Conservation (phyloP, 2,888 invertebrate genomes). For the Nomada ruficornis region DNA sequence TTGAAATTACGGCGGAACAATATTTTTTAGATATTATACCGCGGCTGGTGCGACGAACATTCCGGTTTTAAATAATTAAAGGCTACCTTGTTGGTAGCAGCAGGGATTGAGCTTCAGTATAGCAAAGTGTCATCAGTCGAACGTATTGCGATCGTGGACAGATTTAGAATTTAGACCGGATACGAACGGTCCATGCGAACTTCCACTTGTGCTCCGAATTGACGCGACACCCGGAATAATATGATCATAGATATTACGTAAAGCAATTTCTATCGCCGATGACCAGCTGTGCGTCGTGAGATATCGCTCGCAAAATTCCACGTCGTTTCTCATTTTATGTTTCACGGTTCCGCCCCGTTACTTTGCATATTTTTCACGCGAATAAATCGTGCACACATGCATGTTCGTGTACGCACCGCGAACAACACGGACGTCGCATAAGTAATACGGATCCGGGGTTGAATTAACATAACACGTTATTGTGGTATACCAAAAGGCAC, state of each 20-base stretch:
- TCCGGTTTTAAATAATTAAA: no score
- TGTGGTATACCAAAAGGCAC: slow-evolving; percentile 65
- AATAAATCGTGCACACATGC: slow-evolving; percentile 27
- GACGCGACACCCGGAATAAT: slow-evolving; percentile 3
- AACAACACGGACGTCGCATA: slow-evolving; percentile 60
- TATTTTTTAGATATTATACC: background rate
- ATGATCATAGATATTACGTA: background rate
- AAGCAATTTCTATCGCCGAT: slow-evolving; percentile 7
- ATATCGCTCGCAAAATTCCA: slow-evolving; percentile 16
- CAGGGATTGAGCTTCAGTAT: background rate
- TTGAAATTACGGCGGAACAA: background rate
- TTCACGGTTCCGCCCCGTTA: slow-evolving; percentile 2
- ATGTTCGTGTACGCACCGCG: slow-evolving; percentile 22
- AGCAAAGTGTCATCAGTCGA: background rate
- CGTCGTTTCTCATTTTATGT: slow-evolving; percentile 17
- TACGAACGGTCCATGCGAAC: background rate
- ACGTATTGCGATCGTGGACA: background rate
- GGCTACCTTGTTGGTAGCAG: background rate
- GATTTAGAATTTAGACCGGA: slow-evolving; percentile 25
- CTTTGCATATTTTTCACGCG: slow-evolving; percentile 34
- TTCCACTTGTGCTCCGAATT: slow-evolving; percentile 16
- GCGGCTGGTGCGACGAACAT: no score
- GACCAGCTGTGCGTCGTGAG: background rate
- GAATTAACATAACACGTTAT: slow-evolving; percentile 72
- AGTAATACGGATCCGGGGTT: slow-evolving; percentile 64